Conservation (phyloP, 2,888 invertebrate species). For the Amphimallon solstitiale region DNA sequence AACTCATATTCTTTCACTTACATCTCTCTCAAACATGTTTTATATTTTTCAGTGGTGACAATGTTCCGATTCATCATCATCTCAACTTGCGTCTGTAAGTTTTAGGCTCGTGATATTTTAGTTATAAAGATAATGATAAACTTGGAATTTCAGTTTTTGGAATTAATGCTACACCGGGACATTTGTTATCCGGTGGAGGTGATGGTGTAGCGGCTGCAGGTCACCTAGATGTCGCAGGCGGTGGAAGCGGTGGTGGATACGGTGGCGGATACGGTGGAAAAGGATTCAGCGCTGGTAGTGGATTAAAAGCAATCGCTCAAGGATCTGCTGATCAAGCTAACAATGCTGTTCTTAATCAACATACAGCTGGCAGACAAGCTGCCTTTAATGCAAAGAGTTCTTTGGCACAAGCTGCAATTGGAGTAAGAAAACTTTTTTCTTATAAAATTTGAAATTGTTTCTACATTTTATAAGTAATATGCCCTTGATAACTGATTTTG, state of each 20-base stretch:
- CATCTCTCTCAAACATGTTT: neutral
- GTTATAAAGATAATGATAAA: neutral
- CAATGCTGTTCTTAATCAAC: conserved; percentile 76
- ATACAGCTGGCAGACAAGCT: conserved; percentile 80
- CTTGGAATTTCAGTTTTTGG: neutral
- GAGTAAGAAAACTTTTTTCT: no score
- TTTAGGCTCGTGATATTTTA: neutral
- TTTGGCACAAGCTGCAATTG: conserved; percentile 75
- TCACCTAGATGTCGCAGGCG: conserved; percentile 22
- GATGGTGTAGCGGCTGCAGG: conserved; percentile 6
- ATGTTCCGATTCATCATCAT: conserved; percentile 34
- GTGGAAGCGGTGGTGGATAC: conserved; percentile 62
- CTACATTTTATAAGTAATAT: no score
- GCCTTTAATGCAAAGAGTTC: conserved; percentile 83
- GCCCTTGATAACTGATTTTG: no score
- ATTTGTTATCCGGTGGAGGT: conserved; percentile 1
- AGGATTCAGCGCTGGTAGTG: conserved; percentile 73
- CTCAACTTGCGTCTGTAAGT: conserved; percentile 29
- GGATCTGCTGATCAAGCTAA: conserved; percentile 81
- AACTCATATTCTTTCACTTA: neutral
- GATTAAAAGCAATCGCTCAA: conserved; percentile 75
- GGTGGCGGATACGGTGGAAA: conserved; percentile 28
- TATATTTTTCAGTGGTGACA: conserved; percentile 24
- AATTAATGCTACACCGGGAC: conserved; percentile 3
- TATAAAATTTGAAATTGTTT: no score